Conservation (phyloP, 2,113 vertebrate species). For the Pica pica region DNA sequence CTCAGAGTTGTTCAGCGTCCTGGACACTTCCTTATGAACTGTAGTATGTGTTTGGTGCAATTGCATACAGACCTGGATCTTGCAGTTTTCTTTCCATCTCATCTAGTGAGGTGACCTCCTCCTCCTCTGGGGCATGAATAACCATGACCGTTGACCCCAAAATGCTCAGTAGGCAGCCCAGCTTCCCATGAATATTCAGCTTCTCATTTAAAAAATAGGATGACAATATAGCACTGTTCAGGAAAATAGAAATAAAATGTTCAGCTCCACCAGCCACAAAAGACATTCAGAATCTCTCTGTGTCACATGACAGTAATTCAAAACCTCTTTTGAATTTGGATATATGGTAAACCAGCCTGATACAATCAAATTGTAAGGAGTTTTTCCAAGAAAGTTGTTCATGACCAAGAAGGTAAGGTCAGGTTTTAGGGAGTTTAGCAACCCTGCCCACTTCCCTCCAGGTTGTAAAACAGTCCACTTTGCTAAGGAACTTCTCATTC, state of each 20-base stretch:
- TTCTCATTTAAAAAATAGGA: constrained; percentile 80
- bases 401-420: neutral
- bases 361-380: neutral
- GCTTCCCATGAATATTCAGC: constrained; percentile 81
- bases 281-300: neutral
- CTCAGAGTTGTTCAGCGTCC: neutral
- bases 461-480: neutral
- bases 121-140: constrained; percentile 78
- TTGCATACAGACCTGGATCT: constrained; percentile 75
- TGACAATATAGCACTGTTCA: constrained; percentile 75
- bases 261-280: accelerated
- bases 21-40: neutral
- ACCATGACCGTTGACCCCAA: constrained; percentile 81
- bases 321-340: neutral
- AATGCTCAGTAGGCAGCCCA: constrained; percentile 77
- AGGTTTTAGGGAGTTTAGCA: neutral
- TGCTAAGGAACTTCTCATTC: neutral
- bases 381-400: neutral
- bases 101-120: constrained; percentile 75
- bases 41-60: neutral
- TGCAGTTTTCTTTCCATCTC: constrained; percentile 80
- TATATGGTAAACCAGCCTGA: neutral
- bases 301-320: neutral
- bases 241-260: neutral
- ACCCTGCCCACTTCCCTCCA: neutral